phyloP scores from a whole-genome alignment of 2,797 vertebrate species.

The Apogon hyalosoma region DNA sequence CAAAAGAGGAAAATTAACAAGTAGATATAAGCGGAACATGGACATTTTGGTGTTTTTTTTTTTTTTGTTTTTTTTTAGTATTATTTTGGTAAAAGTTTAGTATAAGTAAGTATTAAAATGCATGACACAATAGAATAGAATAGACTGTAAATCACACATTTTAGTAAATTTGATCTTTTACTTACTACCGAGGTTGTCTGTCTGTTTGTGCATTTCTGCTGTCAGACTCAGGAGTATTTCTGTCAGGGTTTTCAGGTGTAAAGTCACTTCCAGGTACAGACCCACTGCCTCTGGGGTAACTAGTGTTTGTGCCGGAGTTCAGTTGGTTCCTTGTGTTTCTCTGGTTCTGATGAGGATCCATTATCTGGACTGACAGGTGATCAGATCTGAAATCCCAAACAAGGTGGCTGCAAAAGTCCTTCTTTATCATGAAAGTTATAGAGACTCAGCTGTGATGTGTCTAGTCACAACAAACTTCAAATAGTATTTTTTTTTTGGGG shows the following conservation, averaged over 20 bases:
- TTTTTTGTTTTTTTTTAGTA: too few species aligned
- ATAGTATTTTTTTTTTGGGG: neutral
- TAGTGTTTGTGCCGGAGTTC: neutral
- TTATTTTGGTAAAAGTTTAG: too few species aligned
- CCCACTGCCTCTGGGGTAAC: accelerated
- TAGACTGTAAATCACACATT: too few species aligned
- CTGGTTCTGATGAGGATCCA: conserved; percentile 47
- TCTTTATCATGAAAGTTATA: neutral
- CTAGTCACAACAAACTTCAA: too few species aligned
- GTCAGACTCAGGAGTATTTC: neutral
- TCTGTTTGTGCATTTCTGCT: neutral
- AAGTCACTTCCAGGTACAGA: neutral
- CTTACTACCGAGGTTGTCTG: conserved; percentile 51
- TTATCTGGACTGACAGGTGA: neutral
- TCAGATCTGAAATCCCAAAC: neutral
- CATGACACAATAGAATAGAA: too few species aligned
- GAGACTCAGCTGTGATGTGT: neutral
- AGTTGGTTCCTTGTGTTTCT: neutral
- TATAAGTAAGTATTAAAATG: too few species aligned
- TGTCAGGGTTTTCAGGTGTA: neutral
- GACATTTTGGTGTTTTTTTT: too few species aligned
- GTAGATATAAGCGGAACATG: too few species aligned
- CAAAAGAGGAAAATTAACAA: neutral
- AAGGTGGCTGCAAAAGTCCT: neutral
- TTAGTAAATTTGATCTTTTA: neutral